Evolutionary conservation across 2,888 invertebrate genomes (phyloP), one percentile per base, ranked within the genome.

Genomic region (Periphyllus acericola): DNA sequence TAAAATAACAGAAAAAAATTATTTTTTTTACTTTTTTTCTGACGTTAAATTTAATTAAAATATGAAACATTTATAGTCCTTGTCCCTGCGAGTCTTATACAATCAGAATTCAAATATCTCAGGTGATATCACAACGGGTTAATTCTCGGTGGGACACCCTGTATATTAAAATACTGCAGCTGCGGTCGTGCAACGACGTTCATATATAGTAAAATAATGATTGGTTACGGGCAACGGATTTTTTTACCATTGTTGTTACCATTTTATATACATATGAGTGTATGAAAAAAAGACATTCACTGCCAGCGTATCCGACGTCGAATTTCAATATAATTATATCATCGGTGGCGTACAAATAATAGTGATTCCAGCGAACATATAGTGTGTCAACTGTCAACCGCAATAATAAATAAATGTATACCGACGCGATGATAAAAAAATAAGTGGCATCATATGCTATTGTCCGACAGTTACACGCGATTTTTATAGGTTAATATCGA

Each of bases 221-320:
- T 78, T 71, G 68, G 78, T 52, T 78, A 85, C 71, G 78, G 78
- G 29, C n/a, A 78, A 78, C 78, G 78, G 78, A 68, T 71, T 34
- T 21, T n/a, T 68, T 11, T 68, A 40, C 25, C n/a, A 46, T 72
- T 46, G 46, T 76, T 40, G 40, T 40, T 76, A 40, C 40, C 17
- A 40, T n/a, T 76, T 34, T 72, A 34, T 72, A 5, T 34, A 21
- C 19, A 34, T 32, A 29, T 71, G 29, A 68, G 25, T 11, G 25
- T 68, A 68, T 29, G 14, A 29, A 68, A 68, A 29, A 29, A 68
- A 68, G 68, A 68, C 29, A 14, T 29, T 29, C 29, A n/a, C 68
- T 68, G 14, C 9, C 29, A 68, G 11, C 29, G 29, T 68, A 68
- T 29, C 14, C 29, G 29, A 14, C 1, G 68, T 29, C 68, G 11